These are phyloP conservation scores for Notiomystis cincta DNA, from an alignment of 2,113 vertebrate genomes.

Conservation along the genomic window DNA sequence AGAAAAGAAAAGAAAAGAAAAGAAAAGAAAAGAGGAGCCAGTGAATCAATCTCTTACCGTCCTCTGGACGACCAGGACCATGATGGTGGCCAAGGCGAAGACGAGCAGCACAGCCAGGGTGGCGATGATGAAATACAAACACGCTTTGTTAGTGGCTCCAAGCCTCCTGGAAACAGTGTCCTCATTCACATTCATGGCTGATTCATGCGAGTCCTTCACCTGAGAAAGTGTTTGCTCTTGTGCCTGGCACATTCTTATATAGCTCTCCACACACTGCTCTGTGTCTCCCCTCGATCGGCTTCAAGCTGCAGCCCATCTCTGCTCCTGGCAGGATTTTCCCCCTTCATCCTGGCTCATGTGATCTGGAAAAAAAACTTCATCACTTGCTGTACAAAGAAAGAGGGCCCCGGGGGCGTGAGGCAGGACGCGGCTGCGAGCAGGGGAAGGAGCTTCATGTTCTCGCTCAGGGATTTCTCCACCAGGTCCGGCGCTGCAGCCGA, in stretches of 20 bases:
- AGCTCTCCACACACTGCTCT: slow-evolving; percentile 51
- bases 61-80: slow-evolving; percentile 66
- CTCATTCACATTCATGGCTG: slow-evolving; percentile 63
- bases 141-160: slow-evolving; percentile 18
- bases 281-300: slow-evolving; percentile 58
- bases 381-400: slow-evolving; percentile 27
- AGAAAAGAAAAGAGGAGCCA: background rate
- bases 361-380: slow-evolving; percentile 78
- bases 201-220: slow-evolving; percentile 40
- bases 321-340: slow-evolving; percentile 78
- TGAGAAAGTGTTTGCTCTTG: slow-evolving; percentile 40
- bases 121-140: slow-evolving; percentile 54
- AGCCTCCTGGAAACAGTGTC: background rate
- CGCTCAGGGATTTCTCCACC: slow-evolving; percentile 21
- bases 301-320: slow-evolving; percentile 63
- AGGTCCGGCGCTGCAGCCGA: background rate
- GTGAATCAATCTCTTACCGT: slow-evolving; percentile 52
- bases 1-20: background rate
- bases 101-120: slow-evolving; percentile 41
- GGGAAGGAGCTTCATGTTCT: slow-evolving; percentile 69
- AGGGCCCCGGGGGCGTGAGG: slow-evolving; percentile 74
- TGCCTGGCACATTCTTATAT: slow-evolving; percentile 71
- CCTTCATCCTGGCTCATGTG: slow-evolving; percentile 80
- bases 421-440: slow-evolving; percentile 43
- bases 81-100: slow-evolving; percentile 65